Evolutionary conservation across 2,888 invertebrate species (phyloP).

Genomic region (Rhagium mordax): DNA sequence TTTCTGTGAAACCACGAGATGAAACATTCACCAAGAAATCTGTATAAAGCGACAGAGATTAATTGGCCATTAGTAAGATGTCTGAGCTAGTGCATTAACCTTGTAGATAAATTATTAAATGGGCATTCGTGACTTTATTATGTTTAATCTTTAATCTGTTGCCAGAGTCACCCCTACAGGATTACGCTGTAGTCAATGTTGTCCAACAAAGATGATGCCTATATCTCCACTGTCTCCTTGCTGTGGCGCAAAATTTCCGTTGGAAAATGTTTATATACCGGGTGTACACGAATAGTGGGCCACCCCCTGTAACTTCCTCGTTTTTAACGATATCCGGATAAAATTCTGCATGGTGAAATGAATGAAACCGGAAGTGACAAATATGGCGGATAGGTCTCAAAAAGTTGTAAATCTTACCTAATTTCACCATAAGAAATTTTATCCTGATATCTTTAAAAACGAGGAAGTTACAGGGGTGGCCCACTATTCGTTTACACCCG

Average conservation of each 20-base stretch:
- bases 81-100: slow-evolving; percentile 25
- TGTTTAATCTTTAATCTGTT: slow-evolving; percentile 61
- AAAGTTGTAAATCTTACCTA: too few relatives aligned
- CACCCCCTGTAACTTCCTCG: too few relatives aligned
- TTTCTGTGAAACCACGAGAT: slow-evolving; percentile 3
- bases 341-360: too few relatives aligned
- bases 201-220: slow-evolving; percentile 28
- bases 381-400: too few relatives aligned
- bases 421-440: too few relatives aligned
- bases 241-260: slow-evolving; percentile 55
- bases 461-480: too few relatives aligned
- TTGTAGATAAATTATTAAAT: slow-evolving; percentile 45
- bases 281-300: too few relatives aligned
- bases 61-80: slow-evolving; percentile 38
- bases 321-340: too few relatives aligned
- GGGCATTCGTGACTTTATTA: slow-evolving; percentile 61
- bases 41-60: slow-evolving; percentile 31
- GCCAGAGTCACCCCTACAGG: slow-evolving; percentile 18
- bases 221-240: slow-evolving; percentile 34
- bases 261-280: slow-evolving; percentile 58
- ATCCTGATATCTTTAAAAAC: too few relatives aligned
- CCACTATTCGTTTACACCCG: too few relatives aligned
- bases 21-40: slow-evolving; percentile 23
- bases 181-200: slow-evolving; percentile 3
- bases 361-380: too few relatives aligned